phyloP scores from a whole-genome alignment of 2,113 vertebrate genomes.

The human region GRCh38 chr2:18832001-18832500 shows the following conservation, averaged over 20 bases:
- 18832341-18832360: neutral
- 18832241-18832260: slow-evolving; percentile 79
- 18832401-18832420: slow-evolving; percentile 79
- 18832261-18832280: slow-evolving; percentile 84
- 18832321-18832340: slow-evolving; percentile 46
- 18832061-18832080: slow-evolving; percentile 82
- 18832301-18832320: slow-evolving; percentile 78
- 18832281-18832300: slow-evolving; percentile 75
- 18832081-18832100: slow-evolving; percentile 80
- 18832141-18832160: slow-evolving; percentile 73
- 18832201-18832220: slow-evolving; percentile 83
- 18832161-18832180: slow-evolving; percentile 80
- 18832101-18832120: slow-evolving; percentile 79
- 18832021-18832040: slow-evolving; percentile 75
- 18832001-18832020: slow-evolving; percentile 51
- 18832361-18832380: slow-evolving; percentile 35
- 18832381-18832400: slow-evolving; percentile 80
- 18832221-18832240: slow-evolving; percentile 72
- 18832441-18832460: slow-evolving; percentile 64
- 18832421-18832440: slow-evolving; percentile 60
- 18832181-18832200: slow-evolving; percentile 79
- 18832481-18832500: neutral
- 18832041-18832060: slow-evolving; percentile 68
- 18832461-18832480: slow-evolving; percentile 42
- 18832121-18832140: slow-evolving; percentile 82